phyloP scores from a whole-genome alignment of 1,140 invertebrate genomes.

The Neuroterus valhalla region DNA sequence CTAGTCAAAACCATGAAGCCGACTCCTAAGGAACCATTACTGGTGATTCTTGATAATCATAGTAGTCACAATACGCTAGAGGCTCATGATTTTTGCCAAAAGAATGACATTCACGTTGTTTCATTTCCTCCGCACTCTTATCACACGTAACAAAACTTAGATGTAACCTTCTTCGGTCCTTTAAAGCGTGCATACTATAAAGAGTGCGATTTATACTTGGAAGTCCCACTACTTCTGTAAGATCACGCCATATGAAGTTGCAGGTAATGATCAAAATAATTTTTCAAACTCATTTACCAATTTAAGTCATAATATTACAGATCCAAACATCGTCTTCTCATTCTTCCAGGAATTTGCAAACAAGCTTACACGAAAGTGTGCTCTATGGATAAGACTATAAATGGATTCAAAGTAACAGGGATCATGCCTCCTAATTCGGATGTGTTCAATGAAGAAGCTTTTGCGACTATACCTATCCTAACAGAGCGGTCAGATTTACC shows the following conservation, averaged over 20 bases:
- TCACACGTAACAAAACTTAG: conserved; percentile 52
- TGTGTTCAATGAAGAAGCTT: not conserved
- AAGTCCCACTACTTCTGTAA: conserved; percentile 43
- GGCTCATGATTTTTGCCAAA: conserved; percentile 53
- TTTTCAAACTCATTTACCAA: not conserved
- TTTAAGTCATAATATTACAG: too few species aligned
- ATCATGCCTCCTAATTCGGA: conserved; percentile 35
- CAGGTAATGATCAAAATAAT: conserved; percentile 10
- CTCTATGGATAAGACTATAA: conserved; percentile 51
- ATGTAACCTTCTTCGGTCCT: conserved; percentile 55
- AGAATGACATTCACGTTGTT: conserved; percentile 52
- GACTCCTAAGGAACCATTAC: conserved; percentile 46
- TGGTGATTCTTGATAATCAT: conserved; percentile 55
- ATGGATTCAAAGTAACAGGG: conserved; percentile 50
- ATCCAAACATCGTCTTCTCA: not conserved
- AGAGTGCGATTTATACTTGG: conserved; percentile 52
- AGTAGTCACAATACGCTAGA: too few species aligned
- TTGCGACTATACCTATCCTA: not conserved
- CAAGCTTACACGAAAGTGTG: conserved; percentile 49
- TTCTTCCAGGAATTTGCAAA: conserved; percentile 43
- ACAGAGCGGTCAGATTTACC: not conserved
- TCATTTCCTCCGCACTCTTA: conserved; percentile 50
- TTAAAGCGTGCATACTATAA: conserved; percentile 43
- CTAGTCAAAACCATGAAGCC: conserved; percentile 49
- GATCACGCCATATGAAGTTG: conserved; percentile 50